Evolutionary conservation across 1,140 invertebrate genomes (phyloP).

Genomic region (Mercenaria mercenaria): DNA sequence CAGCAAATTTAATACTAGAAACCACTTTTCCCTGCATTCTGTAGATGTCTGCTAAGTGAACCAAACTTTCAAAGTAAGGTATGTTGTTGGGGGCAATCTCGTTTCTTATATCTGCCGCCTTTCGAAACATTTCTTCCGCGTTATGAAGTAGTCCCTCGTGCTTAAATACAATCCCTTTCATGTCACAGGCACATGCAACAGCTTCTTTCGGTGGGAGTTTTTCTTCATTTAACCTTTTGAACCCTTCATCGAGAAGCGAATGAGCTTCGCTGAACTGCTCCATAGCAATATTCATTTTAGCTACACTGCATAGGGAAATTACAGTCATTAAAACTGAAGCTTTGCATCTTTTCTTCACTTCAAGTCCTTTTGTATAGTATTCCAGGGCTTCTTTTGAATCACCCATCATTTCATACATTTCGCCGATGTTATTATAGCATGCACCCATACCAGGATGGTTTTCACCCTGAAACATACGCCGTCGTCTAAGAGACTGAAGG

Average conservation of each 20-base stretch:
- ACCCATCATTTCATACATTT: slow-evolving; percentile 30
- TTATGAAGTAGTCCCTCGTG: neutral
- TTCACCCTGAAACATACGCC: neutral
- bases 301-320: slow-evolving; percentile 32
- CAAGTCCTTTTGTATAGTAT: neutral
- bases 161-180: slow-evolving; percentile 24
- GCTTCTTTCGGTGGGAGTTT: neutral
- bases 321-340: neutral
- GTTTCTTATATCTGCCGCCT: neutral
- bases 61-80: slow-evolving; percentile 7
- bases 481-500: neutral
- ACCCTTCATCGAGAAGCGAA: slow-evolving; percentile 13
- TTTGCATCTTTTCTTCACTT: neutral
- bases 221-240: neutral
- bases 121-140: neutral
- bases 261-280: slow-evolving; percentile 16
- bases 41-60: slow-evolving; percentile 10
- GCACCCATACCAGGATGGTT: slow-evolving; percentile 26
- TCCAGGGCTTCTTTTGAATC: slow-evolving; percentile 14
- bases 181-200: slow-evolving; percentile 24
- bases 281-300: neutral
- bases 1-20: neutral
- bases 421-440: slow-evolving; percentile 14
- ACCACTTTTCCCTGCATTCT: neutral
- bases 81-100: neutral